Base-by-base conservation (phyloP, 1,140 invertebrate species). In the Piezodorus guildinii region DNA sequence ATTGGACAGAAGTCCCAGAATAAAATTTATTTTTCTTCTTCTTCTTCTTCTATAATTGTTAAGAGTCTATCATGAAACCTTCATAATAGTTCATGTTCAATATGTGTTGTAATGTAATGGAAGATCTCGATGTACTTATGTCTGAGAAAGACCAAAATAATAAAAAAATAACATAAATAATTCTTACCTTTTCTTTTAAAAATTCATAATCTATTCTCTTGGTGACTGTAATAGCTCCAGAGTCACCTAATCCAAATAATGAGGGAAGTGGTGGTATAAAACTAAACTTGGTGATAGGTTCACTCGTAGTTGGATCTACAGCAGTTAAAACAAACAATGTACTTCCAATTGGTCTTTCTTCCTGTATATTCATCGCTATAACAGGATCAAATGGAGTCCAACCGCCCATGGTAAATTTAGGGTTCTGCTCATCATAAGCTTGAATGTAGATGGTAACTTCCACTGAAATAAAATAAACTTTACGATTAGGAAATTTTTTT, bases 361-460 rank as follows among this genome's bases (percentile, higher is more conserved):
- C 88, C 51, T 84, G 83, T 8, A 90, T 77, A 30, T 79, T 79
- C 0, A 88, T 77, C 60, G 81, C 77, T 27, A 90, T 83, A 2
- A 81, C 75, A 0, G 83, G 85, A 68, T 84, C 82, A 4, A 80
- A 80, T 17, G 76, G 79, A 1, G 79, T 82, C 85, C 85, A 87
- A 12, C 83, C 83, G 3, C 78, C 64, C 65, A 86, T 85, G 0
- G 79, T 83, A 65, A 91, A 91, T 5, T 86, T 80, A 0, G 88
- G 88, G 74, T 87, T 88, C 64, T 85, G 83, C 65, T 88, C 86
- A 67, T 83, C 84, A 70, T 85, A 88, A 1, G 87, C 86, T 74
- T 90, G 85, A 10, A 91, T 81, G 70, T 89, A 91, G 9, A 91
- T 77, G 0, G 87, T 88, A 12, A 89, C 82, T 70, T 90, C 87